phyloP scores from a whole-genome alignment of 2,797 vertebrate species.

The Aotus griseimembra region DNA sequence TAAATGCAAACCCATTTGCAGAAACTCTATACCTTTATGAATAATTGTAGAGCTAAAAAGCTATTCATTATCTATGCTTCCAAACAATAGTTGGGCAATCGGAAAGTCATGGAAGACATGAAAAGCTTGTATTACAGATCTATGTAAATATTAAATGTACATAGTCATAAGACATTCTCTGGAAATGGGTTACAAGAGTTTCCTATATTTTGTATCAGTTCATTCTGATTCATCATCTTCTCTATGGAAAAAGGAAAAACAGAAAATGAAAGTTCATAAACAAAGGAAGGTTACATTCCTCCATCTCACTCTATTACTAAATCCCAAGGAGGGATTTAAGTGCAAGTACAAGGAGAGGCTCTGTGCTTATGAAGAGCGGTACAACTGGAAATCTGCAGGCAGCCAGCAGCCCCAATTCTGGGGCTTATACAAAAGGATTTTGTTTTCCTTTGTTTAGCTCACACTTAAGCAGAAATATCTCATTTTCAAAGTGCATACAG shows the following conservation, averaged over 20 bases:
- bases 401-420: fast-evolving
- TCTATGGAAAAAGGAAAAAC: neutral
- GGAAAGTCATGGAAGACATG: neutral
- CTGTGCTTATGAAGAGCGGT: neutral
- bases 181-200: neutral
- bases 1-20: neutral
- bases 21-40: neutral
- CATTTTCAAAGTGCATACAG: neutral
- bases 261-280: neutral
- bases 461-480: neutral
- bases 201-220: neutral
- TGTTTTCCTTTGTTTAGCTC: neutral
- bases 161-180: neutral
- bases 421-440: neutral
- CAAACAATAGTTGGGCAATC: neutral
- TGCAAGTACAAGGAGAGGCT: fast-evolving
- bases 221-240: neutral
- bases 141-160: neutral
- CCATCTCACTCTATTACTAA: neutral
- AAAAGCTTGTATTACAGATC: neutral
- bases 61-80: neutral
- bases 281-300: neutral
- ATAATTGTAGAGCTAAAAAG: neutral
- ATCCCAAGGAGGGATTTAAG: neutral
- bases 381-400: neutral